Base-by-base conservation (phyloP, 2,797 vertebrate species). In the Jordanella pulchra region DNA sequence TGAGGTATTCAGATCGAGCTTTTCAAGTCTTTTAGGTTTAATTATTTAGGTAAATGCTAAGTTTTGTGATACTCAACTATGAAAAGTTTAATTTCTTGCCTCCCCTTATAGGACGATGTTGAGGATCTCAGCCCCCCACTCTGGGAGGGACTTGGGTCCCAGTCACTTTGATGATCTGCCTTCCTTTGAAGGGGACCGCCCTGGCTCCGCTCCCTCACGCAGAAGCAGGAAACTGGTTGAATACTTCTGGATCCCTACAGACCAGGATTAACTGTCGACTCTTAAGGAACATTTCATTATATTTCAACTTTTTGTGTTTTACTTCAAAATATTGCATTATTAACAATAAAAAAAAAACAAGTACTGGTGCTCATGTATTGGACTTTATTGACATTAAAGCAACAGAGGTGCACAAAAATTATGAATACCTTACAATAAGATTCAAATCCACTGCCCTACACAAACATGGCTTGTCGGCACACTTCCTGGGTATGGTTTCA, bases 161-260 rank as follows among this genome's bases (percentile, higher is more conserved):
- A 65, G 83, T 42, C 93, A 92, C 74, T 95, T 95, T 6, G 91
- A 91, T 0, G 93, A 94, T 25, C 86, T 94, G 68, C 83, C 92
- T 0, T 84, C 92, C 45, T 81, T 89, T 9, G 86, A 75, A 54
- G 86, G 86, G 50, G 89, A 91, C 4, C 69, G 84, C 1, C 86
- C 87, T 0, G 90, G 95, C 67, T 89, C 89, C 0, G 81, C 79
- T 0, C 71, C 85, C 1, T 27, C 82, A 0, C 86, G 93, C 71
- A 91, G 90, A 42, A 85, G 88, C 84, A 92, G 91, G 78, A 95
- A 93, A 84, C 84, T 94, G 44, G 93, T 95, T 71, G 93, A 95
- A 0, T 95, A 95, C 72, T 95, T 95, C 84, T 95, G 94, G 94
- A 94, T 95, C 75, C 94, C 94, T 0, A 94, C 94, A 9, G 93